Conservation (phyloP, 2,113 vertebrate genomes). For the Vanacampus margaritifer region DNA sequence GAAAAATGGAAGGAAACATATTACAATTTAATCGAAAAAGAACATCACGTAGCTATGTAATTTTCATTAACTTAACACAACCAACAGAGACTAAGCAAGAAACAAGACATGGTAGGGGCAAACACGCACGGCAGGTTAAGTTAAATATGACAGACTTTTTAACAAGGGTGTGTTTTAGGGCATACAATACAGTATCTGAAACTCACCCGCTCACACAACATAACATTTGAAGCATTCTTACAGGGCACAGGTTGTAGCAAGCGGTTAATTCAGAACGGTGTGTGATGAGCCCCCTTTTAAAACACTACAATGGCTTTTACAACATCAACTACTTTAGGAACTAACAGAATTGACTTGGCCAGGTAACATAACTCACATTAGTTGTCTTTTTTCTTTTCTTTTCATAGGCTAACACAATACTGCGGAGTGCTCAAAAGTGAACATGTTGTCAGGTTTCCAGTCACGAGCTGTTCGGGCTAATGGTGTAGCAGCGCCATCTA, state of each 20-base stretch:
- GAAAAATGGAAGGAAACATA: constrained; percentile 25
- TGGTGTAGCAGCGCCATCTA: constrained; percentile 44
- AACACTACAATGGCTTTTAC: constrained; percentile 6
- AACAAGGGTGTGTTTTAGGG: background rate
- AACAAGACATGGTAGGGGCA: background rate
- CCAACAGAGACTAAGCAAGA: background rate
- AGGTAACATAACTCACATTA: background rate
- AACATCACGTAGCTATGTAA: constrained; percentile 25
- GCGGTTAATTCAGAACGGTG: background rate
- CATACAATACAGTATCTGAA: background rate
- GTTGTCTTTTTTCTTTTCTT: background rate
- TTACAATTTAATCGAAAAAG: constrained; percentile 58
- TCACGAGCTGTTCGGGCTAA: constrained; percentile 9
- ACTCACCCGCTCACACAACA: background rate
- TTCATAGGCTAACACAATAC: background rate
- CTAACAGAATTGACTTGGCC: background rate
- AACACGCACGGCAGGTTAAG: constrained; percentile 3
- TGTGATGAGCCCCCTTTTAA: background rate
- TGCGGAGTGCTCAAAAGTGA: background rate
- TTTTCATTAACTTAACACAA: constrained; percentile 66
- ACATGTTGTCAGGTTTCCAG: background rate
- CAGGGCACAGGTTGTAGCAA: background rate
- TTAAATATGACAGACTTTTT: background rate
- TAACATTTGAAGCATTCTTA: background rate
- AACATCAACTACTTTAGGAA: background rate